Conservation (phyloP, 2,888 invertebrate species). For the Terebella lapidaria region DNA sequence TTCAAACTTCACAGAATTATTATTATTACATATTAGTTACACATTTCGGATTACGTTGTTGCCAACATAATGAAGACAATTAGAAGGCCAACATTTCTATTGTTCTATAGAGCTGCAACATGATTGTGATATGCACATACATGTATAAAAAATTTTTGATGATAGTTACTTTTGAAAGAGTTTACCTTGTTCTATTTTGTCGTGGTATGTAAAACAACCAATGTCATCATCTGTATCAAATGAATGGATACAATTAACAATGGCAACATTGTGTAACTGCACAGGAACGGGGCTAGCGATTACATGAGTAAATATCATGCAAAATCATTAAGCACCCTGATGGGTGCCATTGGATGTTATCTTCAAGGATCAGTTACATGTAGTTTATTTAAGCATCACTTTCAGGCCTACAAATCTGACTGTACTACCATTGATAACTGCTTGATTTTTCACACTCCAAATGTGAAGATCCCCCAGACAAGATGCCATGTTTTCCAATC, state of each 20-base stretch:
- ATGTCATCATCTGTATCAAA: background rate
- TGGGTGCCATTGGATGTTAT: no score
- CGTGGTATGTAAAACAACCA: slow-evolving; percentile 3
- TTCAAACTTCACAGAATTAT: no score
- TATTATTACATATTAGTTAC: no score
- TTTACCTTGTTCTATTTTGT: background rate
- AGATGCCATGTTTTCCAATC: background rate
- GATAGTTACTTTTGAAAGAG: background rate
- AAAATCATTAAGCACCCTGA: slow-evolving; percentile 2
- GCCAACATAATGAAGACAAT: no score
- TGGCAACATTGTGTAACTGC: no score
- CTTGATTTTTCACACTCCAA: background rate
- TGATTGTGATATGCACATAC: background rate
- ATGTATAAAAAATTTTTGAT: background rate
- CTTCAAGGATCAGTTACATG: background rate
- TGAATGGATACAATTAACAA: background rate
- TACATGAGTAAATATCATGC: no score
- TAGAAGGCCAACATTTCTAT: no score
- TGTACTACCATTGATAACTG: background rate
- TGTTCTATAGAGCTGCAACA: background rate
- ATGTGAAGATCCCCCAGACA: slow-evolving; percentile 1
- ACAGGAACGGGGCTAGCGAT: no score
- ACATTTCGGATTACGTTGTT: no score
- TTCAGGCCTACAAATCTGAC: background rate
- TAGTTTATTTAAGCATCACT: background rate